Conservation (phyloP, 2,113 vertebrate genomes). For the Cynopterus brachyotis region DNA sequence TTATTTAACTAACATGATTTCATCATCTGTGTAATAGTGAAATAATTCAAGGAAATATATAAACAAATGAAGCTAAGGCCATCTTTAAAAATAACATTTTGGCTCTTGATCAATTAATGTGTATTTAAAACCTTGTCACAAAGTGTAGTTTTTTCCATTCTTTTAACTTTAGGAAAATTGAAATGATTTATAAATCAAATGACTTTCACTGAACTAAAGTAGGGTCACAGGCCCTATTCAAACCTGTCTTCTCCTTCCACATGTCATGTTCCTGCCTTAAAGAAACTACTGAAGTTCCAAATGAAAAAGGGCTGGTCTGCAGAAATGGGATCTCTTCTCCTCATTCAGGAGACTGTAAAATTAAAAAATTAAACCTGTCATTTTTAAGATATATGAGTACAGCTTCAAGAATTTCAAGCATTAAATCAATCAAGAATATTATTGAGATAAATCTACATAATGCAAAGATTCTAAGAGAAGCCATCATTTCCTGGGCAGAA, state of each 20-base stretch:
- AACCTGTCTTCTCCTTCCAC: background rate
- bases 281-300: background rate
- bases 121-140: slow-evolving; percentile 40
- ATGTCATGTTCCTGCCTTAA: background rate
- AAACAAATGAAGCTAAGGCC: slow-evolving; percentile 56
- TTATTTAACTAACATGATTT: slow-evolving; percentile 35
- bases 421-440: background rate
- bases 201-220: background rate
- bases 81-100: slow-evolving; percentile 54
- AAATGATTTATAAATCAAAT: slow-evolving; percentile 18
- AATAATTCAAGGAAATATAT: slow-evolving; percentile 57
- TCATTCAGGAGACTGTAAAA: background rate
- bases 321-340: background rate
- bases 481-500: background rate
- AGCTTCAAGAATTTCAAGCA: background rate
- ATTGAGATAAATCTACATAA: background rate
- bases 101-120: slow-evolving; percentile 17
- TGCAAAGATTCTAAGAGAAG: background rate
- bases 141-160: background rate
- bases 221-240: background rate
- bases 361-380: slow-evolving; percentile 26
- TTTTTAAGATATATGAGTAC: background rate
- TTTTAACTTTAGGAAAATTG: slow-evolving; percentile 37
- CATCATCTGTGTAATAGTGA: slow-evolving; percentile 9
- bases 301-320: background rate